Conservation (phyloP, 2,888 invertebrate genomes). For the Drosophila diplacantha region DNA sequence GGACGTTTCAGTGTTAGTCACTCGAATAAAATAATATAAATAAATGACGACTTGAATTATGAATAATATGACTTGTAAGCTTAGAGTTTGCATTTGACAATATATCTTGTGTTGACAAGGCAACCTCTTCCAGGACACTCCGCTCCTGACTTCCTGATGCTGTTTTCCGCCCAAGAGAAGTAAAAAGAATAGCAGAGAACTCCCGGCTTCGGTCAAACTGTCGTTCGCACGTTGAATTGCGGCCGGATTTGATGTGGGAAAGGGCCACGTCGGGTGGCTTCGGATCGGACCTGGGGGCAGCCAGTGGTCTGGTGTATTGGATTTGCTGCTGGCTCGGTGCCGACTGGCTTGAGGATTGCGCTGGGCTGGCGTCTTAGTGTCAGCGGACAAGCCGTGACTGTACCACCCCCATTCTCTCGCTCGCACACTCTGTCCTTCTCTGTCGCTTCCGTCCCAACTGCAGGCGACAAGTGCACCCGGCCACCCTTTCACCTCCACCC, state of each 20-base stretch:
- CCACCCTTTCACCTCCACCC: slow-evolving; percentile 17
- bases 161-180: slow-evolving; percentile 58
- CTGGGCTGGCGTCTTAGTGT: slow-evolving; percentile 67
- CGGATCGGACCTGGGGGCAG: slow-evolving; percentile 27
- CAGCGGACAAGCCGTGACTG: slow-evolving; percentile 52
- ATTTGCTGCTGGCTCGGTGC: slow-evolving; percentile 48
- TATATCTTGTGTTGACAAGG: neutral
- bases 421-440: slow-evolving; percentile 8
- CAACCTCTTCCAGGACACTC: slow-evolving; percentile 5
- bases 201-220: slow-evolving; percentile 64
- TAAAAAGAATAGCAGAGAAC: slow-evolving; percentile 22
- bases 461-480: slow-evolving; percentile 39
- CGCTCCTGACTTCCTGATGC: slow-evolving; percentile 39
- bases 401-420: slow-evolving; percentile 8
- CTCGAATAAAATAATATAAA: neutral
- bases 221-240: slow-evolving; percentile 71
- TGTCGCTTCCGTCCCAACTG: slow-evolving; percentile 39
- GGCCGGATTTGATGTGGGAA: slow-evolving; percentile 43
- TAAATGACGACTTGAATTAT: neutral
- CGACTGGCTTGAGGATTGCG: slow-evolving; percentile 34
- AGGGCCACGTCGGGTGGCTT: neutral
- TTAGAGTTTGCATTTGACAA: neutral
- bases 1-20: neutral
- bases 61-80: neutral
- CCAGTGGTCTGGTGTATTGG: slow-evolving; percentile 61